These are phyloP conservation scores for Pipistrellus kuhlii DNA, from an alignment of 2,797 vertebrate species.

Conservation along the genomic window DNA sequence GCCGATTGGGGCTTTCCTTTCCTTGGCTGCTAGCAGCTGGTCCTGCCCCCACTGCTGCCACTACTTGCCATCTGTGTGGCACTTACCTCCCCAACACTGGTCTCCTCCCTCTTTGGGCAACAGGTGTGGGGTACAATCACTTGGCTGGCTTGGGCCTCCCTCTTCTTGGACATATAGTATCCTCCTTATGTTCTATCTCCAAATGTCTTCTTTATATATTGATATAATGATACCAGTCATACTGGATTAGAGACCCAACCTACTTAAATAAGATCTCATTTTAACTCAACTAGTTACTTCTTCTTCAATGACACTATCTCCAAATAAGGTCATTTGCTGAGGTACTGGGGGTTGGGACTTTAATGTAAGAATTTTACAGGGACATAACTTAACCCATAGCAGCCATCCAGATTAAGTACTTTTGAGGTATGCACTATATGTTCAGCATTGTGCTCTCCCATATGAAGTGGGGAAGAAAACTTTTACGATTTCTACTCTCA, in stretches of 20 bases:
- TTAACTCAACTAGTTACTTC: not conserved
- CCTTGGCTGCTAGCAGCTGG: too few relatives aligned
- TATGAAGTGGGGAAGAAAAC: not conserved
- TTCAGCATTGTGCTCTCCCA: constrained; percentile 3
- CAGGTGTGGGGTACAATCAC: too few relatives aligned
- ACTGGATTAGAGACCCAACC: not conserved
- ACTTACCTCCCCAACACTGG: too few relatives aligned
- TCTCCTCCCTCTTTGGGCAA: too few relatives aligned
- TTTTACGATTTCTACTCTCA: not conserved
- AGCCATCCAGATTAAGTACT: not conserved
- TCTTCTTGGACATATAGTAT: not conserved
- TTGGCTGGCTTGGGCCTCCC: too few relatives aligned
- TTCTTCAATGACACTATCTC: not conserved
- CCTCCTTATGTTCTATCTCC: not conserved
- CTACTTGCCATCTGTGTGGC: too few relatives aligned
- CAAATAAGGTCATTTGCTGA: not conserved
- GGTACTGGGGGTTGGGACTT: not conserved
- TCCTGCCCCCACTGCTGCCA: too few relatives aligned
- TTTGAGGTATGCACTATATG: not conserved
- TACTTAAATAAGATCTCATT: not conserved
- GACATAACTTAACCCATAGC: not conserved
- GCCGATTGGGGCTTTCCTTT: too few relatives aligned
- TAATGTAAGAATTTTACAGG: not conserved
- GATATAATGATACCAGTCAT: not conserved
- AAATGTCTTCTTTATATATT: not conserved